These are phyloP conservation scores for Lethocerus indicus DNA, from an alignment of 1,140 invertebrate species.

Conservation along the genomic window DNA sequence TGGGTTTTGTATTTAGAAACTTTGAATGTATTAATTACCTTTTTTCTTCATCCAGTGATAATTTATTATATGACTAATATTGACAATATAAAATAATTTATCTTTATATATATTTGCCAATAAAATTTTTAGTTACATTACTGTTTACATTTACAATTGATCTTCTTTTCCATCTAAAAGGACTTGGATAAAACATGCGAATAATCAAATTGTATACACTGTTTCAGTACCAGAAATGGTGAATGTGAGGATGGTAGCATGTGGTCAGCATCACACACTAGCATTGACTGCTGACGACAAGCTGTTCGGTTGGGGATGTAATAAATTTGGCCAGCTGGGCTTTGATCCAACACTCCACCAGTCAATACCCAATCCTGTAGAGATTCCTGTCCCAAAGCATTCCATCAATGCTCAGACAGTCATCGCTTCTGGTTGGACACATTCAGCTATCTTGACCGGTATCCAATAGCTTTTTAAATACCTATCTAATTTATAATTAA, in stretches of 20 bases:
- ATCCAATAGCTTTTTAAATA: constrained; percentile 7
- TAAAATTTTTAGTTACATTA: constrained; percentile 7
- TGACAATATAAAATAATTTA: not conserved
- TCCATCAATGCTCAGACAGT: constrained; percentile 19
- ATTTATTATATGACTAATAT: not conserved
- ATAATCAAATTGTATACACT: not conserved
- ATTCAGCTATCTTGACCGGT: constrained; percentile 40
- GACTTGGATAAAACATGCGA: not conserved
- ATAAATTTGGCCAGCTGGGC: constrained; percentile 52
- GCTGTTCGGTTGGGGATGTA: constrained; percentile 51
- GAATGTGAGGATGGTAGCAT: constrained; percentile 36
- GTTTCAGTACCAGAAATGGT: constrained; percentile 30
- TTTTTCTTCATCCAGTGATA: no score
- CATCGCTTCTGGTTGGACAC: constrained; percentile 53
- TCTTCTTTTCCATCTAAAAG: not conserved
- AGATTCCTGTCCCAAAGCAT: constrained; percentile 25
- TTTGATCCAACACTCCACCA: constrained; percentile 27
- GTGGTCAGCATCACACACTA: constrained; percentile 56
- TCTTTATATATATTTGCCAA: not conserved
- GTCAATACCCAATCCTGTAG: constrained; percentile 16
- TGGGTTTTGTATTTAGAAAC: no score
- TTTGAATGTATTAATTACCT: no score
- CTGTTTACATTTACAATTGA: not conserved
- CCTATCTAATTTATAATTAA: no score
- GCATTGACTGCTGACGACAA: constrained; percentile 35